Percentiles rank a stretch among this genome's conserved stretches.
phyloP scores from a whole-genome alignment of 2,888 invertebrate species.

The Oscheius sp. region DNA sequence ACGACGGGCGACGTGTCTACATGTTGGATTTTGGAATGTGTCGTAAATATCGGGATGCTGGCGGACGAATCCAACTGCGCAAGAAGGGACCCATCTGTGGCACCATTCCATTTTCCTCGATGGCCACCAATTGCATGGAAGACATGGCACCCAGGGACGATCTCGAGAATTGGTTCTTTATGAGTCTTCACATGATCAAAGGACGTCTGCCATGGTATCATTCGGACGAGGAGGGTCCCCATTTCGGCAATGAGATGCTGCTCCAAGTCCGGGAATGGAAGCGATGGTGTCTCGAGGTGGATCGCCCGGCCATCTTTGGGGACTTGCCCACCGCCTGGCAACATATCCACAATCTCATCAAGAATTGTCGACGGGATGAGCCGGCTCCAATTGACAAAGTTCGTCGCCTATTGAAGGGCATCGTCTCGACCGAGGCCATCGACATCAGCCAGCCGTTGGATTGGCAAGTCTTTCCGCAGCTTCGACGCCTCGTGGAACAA shows the following conservation, averaged over 20 bases:
- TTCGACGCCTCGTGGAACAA: neutral
- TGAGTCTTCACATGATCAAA: constrained; percentile 24
- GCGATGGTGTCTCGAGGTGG: constrained; percentile 43
- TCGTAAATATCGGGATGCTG: constrained; percentile 42
- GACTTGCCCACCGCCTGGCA: constrained; percentile 50
- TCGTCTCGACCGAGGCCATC: constrained; percentile 48
- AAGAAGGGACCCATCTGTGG: constrained; percentile 27
- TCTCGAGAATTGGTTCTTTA: constrained; percentile 34
- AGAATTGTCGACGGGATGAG: constrained; percentile 20
- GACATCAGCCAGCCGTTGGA: constrained; percentile 58
- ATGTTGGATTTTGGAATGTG: constrained; percentile 68
- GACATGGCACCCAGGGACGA: constrained; percentile 30
- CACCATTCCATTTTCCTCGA: constrained; percentile 16
- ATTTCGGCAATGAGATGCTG: constrained; percentile 4
- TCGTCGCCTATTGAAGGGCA: constrained; percentile 44
- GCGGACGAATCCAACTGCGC: neutral
- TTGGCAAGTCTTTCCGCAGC: constrained; percentile 50
- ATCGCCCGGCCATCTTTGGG: constrained; percentile 51
- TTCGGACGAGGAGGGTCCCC: constrained; percentile 19
- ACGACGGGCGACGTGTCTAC: constrained; percentile 47
- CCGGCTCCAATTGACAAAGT: constrained; percentile 54
- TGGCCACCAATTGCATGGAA: constrained; percentile 12
- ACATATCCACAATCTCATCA: constrained; percentile 55
- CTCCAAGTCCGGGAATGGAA: constrained; percentile 44
- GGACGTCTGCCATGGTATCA: constrained; percentile 43